These are phyloP conservation scores for Papilio aristodemus DNA, from an alignment of 1,140 invertebrate species.

Conservation along the genomic window DNA sequence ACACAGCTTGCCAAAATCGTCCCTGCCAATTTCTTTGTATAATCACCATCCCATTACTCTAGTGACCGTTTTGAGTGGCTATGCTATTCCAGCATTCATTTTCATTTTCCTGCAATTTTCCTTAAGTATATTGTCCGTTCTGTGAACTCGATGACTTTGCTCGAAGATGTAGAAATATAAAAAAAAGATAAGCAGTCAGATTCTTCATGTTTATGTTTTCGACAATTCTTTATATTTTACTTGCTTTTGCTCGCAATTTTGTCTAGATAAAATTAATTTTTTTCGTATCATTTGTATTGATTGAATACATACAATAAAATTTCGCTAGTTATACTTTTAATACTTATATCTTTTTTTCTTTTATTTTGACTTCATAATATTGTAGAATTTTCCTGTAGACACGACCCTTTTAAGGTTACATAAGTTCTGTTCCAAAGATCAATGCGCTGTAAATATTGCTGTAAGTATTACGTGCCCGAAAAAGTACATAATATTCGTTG, in stretches of 20 bases:
- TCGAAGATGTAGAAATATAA: neutral
- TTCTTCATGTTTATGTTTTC: neutral
- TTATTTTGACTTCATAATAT: no score
- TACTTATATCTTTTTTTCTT: no score
- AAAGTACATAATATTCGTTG: no score
- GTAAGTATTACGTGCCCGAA: no score
- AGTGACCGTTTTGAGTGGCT: conserved; percentile 21
- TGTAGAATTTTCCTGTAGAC: no score
- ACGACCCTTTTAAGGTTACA: no score
- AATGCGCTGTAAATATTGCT: neutral
- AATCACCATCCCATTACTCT: conserved; percentile 16
- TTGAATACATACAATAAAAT: no score
- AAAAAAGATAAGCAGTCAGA: neutral
- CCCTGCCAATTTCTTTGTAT: conserved; percentile 17
- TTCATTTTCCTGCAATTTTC: conserved; percentile 21
- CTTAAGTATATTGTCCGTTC: conserved; percentile 14
- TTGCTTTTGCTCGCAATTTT: neutral
- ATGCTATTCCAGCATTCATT: conserved; percentile 16
- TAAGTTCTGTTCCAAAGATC: no score
- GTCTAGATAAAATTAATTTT: neutral
- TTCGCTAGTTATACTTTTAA: no score
- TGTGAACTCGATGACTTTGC: conserved; percentile 9
- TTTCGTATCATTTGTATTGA: no score
- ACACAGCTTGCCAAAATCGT: conserved; percentile 13
- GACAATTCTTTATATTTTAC: neutral